Conservation (phyloP, 2,888 invertebrate genomes). For the Cistogaster globosa region DNA sequence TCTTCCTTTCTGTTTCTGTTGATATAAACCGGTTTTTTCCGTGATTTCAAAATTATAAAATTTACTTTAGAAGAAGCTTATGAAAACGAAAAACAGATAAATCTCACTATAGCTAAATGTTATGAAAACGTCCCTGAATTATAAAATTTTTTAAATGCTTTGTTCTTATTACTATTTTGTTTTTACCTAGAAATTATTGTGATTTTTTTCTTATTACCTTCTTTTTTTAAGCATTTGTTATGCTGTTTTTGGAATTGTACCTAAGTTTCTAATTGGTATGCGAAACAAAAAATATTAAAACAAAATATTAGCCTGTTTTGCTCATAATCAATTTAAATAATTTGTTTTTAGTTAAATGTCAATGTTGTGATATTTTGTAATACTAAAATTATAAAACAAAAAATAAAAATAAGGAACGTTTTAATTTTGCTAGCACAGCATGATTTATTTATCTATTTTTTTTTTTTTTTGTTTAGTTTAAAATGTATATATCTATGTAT, state of each 20-base stretch:
- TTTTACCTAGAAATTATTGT: slow-evolving; percentile 76
- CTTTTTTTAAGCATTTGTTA: slow-evolving; percentile 78
- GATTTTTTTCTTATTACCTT: slow-evolving; percentile 71
- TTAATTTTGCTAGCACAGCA: slow-evolving; percentile 49
- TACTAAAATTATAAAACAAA: slow-evolving; percentile 35
- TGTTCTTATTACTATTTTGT: slow-evolving; percentile 26
- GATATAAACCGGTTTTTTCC: too few relatives aligned
- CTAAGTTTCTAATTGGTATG: slow-evolving; percentile 71
- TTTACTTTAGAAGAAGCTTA: too few relatives aligned
- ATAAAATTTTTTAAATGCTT: not conserved
- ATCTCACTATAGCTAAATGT: too few relatives aligned
- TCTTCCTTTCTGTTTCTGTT: too few relatives aligned
- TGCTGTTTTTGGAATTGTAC: slow-evolving; percentile 77
- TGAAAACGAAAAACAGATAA: too few relatives aligned
- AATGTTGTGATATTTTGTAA: slow-evolving; percentile 50
- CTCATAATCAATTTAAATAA: slow-evolving; percentile 49
- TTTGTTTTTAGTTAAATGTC: slow-evolving; percentile 60
- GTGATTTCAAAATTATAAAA: too few relatives aligned
- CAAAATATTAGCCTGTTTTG: slow-evolving; percentile 27
- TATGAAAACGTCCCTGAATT: too few relatives aligned
- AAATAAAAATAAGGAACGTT: slow-evolving; percentile 21
- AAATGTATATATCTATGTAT: slow-evolving; percentile 16
- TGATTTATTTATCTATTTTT: slow-evolving; percentile 7
- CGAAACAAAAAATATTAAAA: slow-evolving; percentile 50
- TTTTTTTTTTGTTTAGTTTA: slow-evolving; percentile 9